Base-by-base conservation (phyloP, 2,888 invertebrate genomes). In the Monoplex corrugatus region DNA sequence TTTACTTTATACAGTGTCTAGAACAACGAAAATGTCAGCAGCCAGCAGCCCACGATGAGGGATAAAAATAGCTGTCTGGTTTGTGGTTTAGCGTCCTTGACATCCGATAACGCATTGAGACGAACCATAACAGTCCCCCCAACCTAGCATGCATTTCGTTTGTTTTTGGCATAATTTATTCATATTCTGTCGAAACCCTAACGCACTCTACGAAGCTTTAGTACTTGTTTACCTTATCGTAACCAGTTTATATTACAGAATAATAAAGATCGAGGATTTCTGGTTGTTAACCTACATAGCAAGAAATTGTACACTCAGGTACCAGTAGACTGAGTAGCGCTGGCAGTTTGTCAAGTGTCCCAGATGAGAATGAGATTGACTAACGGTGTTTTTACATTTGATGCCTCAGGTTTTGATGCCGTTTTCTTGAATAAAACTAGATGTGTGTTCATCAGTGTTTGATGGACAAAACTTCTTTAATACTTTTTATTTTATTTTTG, bases 31-130 rank as follows among this genome's bases (percentile, higher is more conserved):
- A 83, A 32, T 50, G 45, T 23, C 35, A 35, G 35, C 50, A 83
- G 45, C 3, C n/a, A n/a, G 83, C 40, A 45, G 75, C 35, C 80
- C 50, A 75, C 32, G 75, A 78, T 44, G 78, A 80, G 35, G 35
- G 78, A 68, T 86, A 86, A 43, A 86, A 78, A 75, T 78, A 87
- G 80, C 87, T 68, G 82, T 83, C 87, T 88, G 87, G 87, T 57
- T 82, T 80, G 87, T 63, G 87, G 87, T 75, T 78, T 88, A 57
- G 87, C 87, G 87, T 88, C 87, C 87, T 88, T 88, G 87, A 88
- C 87, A 88, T 88, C 87, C 57, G 38, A 88, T 32, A 45, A 83
- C 83, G 83, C 83, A 83, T 83, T 50, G 83, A 83, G 50, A 50
- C 45, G 50, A 83, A 83, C 83, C 83, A 83, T 19, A 83, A 45